These are phyloP conservation scores for Zoanthus gigantus DNA, from an alignment of 92 coral and sea anemone species.

Conservation along the genomic window DNA sequence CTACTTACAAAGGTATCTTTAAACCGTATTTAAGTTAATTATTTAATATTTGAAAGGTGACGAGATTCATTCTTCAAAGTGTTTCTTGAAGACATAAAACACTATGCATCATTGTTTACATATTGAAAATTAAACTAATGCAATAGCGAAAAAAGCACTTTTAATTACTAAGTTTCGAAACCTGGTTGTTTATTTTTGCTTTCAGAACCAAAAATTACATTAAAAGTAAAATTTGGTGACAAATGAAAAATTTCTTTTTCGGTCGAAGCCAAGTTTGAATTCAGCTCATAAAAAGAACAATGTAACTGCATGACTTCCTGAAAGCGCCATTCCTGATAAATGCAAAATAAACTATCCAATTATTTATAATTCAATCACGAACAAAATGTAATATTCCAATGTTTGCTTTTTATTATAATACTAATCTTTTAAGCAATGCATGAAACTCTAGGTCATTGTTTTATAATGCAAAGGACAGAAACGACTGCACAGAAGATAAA, in stretches of 20 bases:
- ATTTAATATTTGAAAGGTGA: no score
- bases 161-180: no score
- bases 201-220: neutral
- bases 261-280: neutral
- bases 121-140: no score
- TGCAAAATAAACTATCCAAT: neutral
- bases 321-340: neutral
- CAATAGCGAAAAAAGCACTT: no score
- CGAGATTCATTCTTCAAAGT: no score
- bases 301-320: slow-evolving; percentile 18
- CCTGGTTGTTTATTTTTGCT: no score
- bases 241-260: neutral
- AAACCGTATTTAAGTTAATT: no score
- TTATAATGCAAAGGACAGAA: neutral
- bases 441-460: no score
- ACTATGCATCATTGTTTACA: no score
- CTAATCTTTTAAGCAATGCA: neutral
- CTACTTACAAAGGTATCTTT: no score
- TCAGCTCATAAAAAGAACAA: neutral
- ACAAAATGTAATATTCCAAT: neutral
- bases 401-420: neutral
- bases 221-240: neutral
- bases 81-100: no score
- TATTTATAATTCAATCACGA: slow-evolving; percentile 21
- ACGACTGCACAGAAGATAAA: neutral